phyloP scores from a whole-genome alignment of 2,888 invertebrate species.

The Torymus auratus region DNA sequence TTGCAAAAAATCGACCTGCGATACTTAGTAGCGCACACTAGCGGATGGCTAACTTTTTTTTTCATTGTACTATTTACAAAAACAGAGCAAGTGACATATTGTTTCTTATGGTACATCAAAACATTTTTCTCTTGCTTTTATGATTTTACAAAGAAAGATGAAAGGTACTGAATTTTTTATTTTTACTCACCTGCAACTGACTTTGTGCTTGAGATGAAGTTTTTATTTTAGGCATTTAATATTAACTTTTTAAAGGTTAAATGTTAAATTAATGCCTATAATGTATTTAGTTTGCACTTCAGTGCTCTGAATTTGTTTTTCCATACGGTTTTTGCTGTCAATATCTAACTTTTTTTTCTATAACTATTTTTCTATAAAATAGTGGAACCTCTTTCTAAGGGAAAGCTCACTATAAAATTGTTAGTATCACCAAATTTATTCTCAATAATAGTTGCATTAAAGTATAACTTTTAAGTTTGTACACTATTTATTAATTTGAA shows the following conservation, averaged over 20 bases:
- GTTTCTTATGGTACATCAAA: conserved; percentile 1
- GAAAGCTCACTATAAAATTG: neutral
- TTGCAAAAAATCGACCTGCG: conserved; percentile 36
- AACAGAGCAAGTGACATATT: conserved; percentile 38
- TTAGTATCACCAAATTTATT: too few relatives aligned
- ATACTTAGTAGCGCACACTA: conserved; percentile 25
- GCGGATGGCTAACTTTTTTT: conserved; percentile 3
- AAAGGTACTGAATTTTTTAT: conserved; percentile 54
- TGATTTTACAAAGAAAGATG: conserved; percentile 55
- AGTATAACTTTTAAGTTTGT: too few relatives aligned
- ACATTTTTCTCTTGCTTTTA: conserved; percentile 24
- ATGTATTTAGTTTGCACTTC: conserved; percentile 24
- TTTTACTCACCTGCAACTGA: conserved; percentile 59
- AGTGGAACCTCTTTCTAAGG: conserved; percentile 38
- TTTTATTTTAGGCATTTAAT: conserved; percentile 50
- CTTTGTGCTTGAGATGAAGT: conserved; percentile 53
- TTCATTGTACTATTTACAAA: conserved; percentile 17
- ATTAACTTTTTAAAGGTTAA: conserved; percentile 41
- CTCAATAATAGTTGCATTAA: too few relatives aligned
- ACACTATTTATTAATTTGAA: too few relatives aligned
- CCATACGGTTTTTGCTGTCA: conserved; percentile 30
- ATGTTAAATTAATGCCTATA: conserved; percentile 44
- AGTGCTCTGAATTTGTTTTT: conserved; percentile 37
- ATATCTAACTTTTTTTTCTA: conserved; percentile 29
- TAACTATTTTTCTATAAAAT: conserved; percentile 23